Evolutionary conservation across 2,797 vertebrate genomes (phyloP).

Genomic region (Monodelphis domestica): DNA sequence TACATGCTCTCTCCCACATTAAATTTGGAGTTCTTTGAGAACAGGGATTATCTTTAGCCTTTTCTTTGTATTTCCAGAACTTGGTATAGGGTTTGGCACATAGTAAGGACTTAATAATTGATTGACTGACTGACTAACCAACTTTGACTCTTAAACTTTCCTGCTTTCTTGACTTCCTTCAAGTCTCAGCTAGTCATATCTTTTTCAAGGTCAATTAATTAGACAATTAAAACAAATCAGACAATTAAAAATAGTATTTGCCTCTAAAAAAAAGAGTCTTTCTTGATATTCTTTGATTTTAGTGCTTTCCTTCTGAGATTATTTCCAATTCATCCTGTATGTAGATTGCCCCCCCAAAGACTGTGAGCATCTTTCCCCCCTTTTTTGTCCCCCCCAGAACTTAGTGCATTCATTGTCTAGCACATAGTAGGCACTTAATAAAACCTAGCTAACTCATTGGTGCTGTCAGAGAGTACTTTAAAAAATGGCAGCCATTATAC

Average conservation of each 20-base stretch:
- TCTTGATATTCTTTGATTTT: not conserved
- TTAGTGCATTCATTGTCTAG: too few species aligned
- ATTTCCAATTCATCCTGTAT: not conserved
- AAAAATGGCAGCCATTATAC: not conserved
- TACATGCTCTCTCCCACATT: not conserved
- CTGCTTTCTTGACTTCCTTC: not conserved
- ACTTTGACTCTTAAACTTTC: not conserved
- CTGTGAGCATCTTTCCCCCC: not conserved
- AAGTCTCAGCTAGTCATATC: not conserved
- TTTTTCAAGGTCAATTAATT: too few species aligned
- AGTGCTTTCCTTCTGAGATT: not conserved
- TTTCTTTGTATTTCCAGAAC: not conserved
- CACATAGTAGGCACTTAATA: not conserved
- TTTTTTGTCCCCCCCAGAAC: not conserved
- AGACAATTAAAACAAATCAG: too few species aligned
- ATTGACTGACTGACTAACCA: not conserved
- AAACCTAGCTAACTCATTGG: not conserved
- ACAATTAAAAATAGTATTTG: too few species aligned
- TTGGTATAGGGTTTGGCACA: not conserved
- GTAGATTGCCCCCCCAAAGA: not conserved
- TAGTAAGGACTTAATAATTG: not conserved
- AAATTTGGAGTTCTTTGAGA: not conserved
- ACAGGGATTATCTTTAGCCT: too few species aligned
- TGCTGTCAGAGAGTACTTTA: not conserved
- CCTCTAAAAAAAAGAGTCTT: too few species aligned